phyloP scores from a whole-genome alignment of 2,113 vertebrate genomes.

The pig (Sus scrofa) region T2T-Sscrofa CM000812.6:106901501-106902000 shows the following conservation, averaged over 20 bases:
- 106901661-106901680: not conserved
- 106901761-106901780: constrained; percentile 77
- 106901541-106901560: not conserved
- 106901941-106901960: constrained; percentile 86
- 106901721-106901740: not conserved
- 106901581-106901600: not conserved
- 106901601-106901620: not conserved
- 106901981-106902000: constrained; percentile 89
- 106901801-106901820: constrained; percentile 82
- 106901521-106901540: not conserved
- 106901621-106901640: not conserved
- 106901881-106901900: constrained; percentile 86
- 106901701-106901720: not conserved
- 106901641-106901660: not conserved
- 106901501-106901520: too few species aligned
- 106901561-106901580: not conserved
- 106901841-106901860: constrained; percentile 90
- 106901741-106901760: constrained; percentile 39
- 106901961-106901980: constrained; percentile 84
- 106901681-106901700: not conserved
- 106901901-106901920: constrained; percentile 83
- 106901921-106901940: constrained; percentile 90
- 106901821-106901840: constrained; percentile 89
- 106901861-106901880: constrained; percentile 88
- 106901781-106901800: constrained; percentile 37